Conservation (phyloP, 2,113 vertebrate species). For the Halcyon senegalensis region DNA sequence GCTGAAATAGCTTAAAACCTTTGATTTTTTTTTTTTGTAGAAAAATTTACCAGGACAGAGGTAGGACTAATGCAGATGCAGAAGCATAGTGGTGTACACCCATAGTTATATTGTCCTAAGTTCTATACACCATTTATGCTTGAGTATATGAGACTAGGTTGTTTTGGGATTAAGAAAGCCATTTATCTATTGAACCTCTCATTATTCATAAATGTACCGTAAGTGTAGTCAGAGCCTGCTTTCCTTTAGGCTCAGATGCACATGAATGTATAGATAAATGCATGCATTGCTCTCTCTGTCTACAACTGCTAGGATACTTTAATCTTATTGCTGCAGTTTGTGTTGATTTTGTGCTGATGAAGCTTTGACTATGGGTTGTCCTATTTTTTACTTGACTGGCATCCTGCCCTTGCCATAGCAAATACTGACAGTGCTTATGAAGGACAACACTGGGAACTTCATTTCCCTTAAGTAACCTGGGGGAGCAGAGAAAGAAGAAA, state of each 20-base stretch:
- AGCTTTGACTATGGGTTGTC: background rate
- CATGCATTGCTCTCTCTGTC: background rate
- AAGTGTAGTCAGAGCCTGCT: background rate
- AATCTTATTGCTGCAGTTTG: background rate
- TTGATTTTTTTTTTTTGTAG: background rate
- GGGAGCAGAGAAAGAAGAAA: background rate
- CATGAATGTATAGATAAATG: background rate
- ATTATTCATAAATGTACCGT: background rate
- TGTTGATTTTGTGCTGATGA: constrained; percentile 26
- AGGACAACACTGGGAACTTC: constrained; percentile 11
- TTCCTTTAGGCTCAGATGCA: background rate
- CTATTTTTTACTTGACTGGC: constrained; percentile 44
- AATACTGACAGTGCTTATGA: constrained; percentile 8
- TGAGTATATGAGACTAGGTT: background rate
- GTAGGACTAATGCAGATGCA: background rate
- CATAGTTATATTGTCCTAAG: background rate
- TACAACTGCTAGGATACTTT: background rate
- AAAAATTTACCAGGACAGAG: background rate
- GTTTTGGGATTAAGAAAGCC: background rate
- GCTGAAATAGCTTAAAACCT: background rate
- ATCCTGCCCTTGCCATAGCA: constrained; percentile 23
- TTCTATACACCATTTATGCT: background rate
- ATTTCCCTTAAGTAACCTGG: background rate
- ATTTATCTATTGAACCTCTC: background rate
- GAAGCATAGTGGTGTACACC: accelerated